Base-by-base conservation (phyloP, 2,113 vertebrate genomes). In the Alexandromys fortis region DNA sequence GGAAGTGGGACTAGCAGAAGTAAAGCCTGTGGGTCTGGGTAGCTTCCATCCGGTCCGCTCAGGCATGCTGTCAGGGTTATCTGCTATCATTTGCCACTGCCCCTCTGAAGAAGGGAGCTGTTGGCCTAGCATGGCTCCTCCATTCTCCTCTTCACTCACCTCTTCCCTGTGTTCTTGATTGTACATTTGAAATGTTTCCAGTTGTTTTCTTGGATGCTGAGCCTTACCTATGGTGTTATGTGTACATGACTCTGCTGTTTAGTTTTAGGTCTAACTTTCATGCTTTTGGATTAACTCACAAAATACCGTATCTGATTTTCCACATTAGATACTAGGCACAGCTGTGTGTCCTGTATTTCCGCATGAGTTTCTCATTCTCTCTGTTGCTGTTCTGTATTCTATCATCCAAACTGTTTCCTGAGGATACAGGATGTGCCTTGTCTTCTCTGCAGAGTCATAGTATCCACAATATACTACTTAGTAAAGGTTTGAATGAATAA, bases 401-500 rank as follows among this genome's bases (percentile, higher is more conserved):
- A 52, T 67, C 38, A 68, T 91, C 45, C 49, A 89, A 13, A 38
- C 52, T 82, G 33, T 88, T 89, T 67, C 73, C 35, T 63, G 35
- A 94, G 77, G 35, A 68, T 81, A 61, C 58, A 22, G 68, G 61
- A 67, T 76, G 30, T 67, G 49, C 61, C 26, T 26, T 70, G 9
- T 89, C 45, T 82, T 67, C 12, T 61, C 82, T 14, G 47, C 72
- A 7, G 26, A 61, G 11, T 88, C 38, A 52, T n/a, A n/a, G 47
- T 88, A n/a, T 12, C 67, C 47, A 87, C 52, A 47, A 49, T 11
- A 22, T 78, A 86, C n/a, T 47, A 90, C 35, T 70, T 2, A 75
- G 35, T 85, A 72, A 83, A 58, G 90, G 63, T 75, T 86, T 58
- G 42, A 90, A 22, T 91, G 65, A 90, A 86, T 45, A n/a, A 87